Base-by-base conservation (phyloP, 2,888 invertebrate genomes). In the Peribatodes rhomboidaria region DNA sequence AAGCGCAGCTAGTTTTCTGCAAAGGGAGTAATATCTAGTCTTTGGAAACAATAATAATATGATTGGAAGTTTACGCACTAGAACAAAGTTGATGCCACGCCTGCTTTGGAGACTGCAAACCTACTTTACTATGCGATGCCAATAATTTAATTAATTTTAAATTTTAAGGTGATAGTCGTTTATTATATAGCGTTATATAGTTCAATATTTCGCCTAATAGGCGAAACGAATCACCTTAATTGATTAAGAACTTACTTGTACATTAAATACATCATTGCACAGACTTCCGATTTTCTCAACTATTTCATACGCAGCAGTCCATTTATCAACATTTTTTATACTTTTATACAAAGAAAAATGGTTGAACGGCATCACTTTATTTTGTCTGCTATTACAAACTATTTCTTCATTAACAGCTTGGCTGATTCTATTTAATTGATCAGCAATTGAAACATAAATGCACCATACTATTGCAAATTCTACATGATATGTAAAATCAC, bases 391-490 rank as follows among this genome's bases (percentile, higher is more conserved):
- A 3, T n/a, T 47, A 14, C 8, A 14, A 31, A 13, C 14, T 2
- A 47, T 9, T 31, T 31, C 31, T 27, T 47, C 31, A 1, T 27
- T n/a, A 9, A 47, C 3, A 10, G 16, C 11, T 1, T 2, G 1
- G 14, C 2, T 8, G 2, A 47, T 31, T 3, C 3, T 31, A 7
- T 14, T 47, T 10, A 47, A 31, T 10, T 47, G 14, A 47, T 47
- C 47, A 14, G 47, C n/a, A 14, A 47, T 31, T 10, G 27, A 47
- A 9, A 31, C 27, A 47, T 47, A 47, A 9, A 31, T 9, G 31
- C 31, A n/a, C 47, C 31, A 47, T 2, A 47, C 16, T n/a, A 47
- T 14, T 9, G 7, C 47, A 47, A 27, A 47, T 10, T 47, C 47
- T 8, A 47, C 8, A 46, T 46, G 35, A 35, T 35, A 35, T 35